A percentile compares a stretch with the other conserved stretches of the same genome.
Evolutionary conservation across 2,888 invertebrate genomes (phyloP).

Genomic region (Macrosiphum euphorbiae): DNA sequence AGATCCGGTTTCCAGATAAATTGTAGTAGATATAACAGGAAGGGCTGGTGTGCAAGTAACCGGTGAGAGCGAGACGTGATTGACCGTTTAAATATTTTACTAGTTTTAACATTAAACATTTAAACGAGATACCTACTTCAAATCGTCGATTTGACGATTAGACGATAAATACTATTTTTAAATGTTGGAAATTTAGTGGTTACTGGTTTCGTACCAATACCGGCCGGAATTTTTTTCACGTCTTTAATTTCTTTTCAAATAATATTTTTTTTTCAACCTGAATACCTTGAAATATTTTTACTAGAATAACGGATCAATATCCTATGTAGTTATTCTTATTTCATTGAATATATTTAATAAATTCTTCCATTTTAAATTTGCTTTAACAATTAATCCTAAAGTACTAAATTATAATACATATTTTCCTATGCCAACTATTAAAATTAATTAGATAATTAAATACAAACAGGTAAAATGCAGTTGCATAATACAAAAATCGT

Average conservation of each 20-base stretch:
- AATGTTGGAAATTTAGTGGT: not conserved
- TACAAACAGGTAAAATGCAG: not conserved
- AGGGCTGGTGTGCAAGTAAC: conserved; percentile 33
- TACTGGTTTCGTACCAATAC: not conserved
- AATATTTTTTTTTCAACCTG: not conserved
- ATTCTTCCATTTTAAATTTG: not conserved
- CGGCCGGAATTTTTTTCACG: not conserved
- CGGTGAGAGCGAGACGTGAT: conserved; percentile 26
- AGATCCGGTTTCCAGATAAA: conserved; percentile 49
- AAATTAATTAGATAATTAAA: not conserved
- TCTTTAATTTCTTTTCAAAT: not conserved
- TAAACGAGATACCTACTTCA: not conserved
- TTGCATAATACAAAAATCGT: not conserved
- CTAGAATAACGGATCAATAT: not conserved
- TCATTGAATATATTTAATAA: not conserved
- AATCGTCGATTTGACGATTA: not conserved
- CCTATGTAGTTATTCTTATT: not conserved
- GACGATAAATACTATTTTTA: not conserved
- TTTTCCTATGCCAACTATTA: not conserved
- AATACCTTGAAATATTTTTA: not conserved
- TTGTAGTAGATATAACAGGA: not conserved
- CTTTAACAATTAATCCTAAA: not conserved
- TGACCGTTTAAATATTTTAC: not conserved
- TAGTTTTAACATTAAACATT: not conserved
- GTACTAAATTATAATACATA: not conserved